phyloP scores from a whole-genome alignment of 35 echinoderm and acorn worm species.

The Holothuria glaberrima region DNA sequence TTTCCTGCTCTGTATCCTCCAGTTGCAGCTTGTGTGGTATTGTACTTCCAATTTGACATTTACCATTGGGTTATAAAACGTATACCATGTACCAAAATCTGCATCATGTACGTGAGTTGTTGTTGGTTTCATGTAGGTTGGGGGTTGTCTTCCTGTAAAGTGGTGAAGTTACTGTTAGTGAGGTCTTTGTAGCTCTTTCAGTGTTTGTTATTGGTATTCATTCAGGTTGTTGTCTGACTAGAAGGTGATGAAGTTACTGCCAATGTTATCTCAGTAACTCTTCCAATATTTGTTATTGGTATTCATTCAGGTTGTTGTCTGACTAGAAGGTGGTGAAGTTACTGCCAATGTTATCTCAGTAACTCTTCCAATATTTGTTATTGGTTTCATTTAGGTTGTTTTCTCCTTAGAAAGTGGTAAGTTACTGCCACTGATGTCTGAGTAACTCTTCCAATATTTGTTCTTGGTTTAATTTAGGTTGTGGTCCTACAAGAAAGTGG shows the following conservation, averaged over 20 bases:
- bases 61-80: no score
- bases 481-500: background rate
- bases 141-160: background rate
- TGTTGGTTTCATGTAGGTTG: background rate
- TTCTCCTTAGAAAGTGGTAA: background rate
- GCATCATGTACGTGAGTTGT: background rate
- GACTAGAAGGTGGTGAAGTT: background rate
- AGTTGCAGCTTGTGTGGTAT: no score
- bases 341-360: background rate
- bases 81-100: no score
- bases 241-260: background rate
- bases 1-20: no score
- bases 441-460: constrained; percentile 8
- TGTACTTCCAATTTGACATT: no score
- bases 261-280: background rate
- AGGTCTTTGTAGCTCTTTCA: background rate
- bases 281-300: background rate
- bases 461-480: background rate
- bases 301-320: background rate
- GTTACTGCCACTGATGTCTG: background rate
- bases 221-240: background rate
- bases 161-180: constrained; percentile 7
- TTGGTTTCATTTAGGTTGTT: background rate
- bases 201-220: background rate
- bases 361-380: background rate